Base-by-base conservation (phyloP, 2,113 vertebrate species). In the Phasianus colchicus region DNA sequence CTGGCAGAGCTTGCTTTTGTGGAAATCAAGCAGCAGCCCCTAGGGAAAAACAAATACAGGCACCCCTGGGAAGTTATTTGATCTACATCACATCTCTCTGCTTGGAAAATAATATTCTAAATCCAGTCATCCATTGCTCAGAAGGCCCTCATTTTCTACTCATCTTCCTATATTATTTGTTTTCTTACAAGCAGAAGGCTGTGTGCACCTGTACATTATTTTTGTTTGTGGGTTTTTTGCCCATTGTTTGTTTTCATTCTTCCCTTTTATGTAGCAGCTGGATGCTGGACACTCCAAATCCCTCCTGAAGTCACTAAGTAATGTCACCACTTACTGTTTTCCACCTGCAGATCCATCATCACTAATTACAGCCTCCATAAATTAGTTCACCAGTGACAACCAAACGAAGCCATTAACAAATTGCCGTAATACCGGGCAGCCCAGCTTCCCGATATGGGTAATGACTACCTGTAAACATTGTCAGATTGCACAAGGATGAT, bases 361-460 rank as follows among this genome's bases (percentile, higher is more conserved):
- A 32, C 95, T 93, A 87, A 95, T 96, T 91, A 91, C n/a, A 54
- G 70, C 52, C 65, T 82, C 86, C 94, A 89, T 95, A 83, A 93
- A 91, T 92, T 94, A 95, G 57, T 95, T 88, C 29, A 57, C 19
- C 83, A 81, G 84, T 93, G 88, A 86, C 91, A 91, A 48, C 74
- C 90, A 96, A 96, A 92, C 91, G 30, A 96, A 97, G 95, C 91
- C 54, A 84, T 64, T 95, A 94, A 92, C 92, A 94, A 72, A 89
- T 89, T 58, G 94, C 94, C 82, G 43, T 16, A 40, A 48, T 55
- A 54, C 54, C 1, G 3, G 83, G 76, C 86, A 91, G 87, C 67
- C 72, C n/a, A 61, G 87, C 84, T 89, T 83, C 84, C 58, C 0
- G 1, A 15, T 74, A 73, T 1, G 1, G 1, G 75, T 80, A 86